A percentile compares a stretch with the other conserved stretches of the same genome.
These are phyloP conservation scores for Triplophysa siluroides DNA, from an alignment of 2,113 vertebrate species.

Conservation along the genomic window DNA sequence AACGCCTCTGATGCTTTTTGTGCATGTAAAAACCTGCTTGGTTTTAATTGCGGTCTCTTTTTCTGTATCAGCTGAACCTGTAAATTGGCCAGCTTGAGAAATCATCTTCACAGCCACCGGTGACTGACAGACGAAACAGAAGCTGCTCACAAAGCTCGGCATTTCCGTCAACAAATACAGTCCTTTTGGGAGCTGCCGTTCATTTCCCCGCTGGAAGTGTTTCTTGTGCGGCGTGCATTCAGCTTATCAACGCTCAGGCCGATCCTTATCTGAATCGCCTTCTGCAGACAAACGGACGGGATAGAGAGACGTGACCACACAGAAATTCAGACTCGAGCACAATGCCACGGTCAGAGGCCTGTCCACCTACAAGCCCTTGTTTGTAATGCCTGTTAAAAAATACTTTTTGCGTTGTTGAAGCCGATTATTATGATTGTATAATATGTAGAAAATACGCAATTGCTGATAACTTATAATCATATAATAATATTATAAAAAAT, in stretches of 20 bases:
- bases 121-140: background rate
- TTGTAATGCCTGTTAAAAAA: background rate
- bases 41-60: background rate
- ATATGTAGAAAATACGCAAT: no score
- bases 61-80: constrained; percentile 7
- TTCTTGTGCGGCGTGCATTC: constrained; percentile 28
- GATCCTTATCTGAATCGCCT: constrained; percentile 47
- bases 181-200: constrained; percentile 44
- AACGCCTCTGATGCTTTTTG: background rate
- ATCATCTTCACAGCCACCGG: constrained; percentile 25
- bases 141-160: constrained; percentile 13
- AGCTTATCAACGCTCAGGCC: constrained; percentile 47
- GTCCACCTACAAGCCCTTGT: no score
- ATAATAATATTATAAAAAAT: no score
- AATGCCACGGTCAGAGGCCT: background rate
- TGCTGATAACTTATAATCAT: no score
- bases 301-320: constrained; percentile 38
- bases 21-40: constrained; percentile 1
- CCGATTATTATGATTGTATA: no score
- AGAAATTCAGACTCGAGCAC: constrained; percentile 1
- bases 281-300: constrained; percentile 31
- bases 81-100: constrained; percentile 19
- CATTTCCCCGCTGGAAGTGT: constrained; percentile 31
- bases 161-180: constrained; percentile 47
- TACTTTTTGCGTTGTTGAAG: background rate